These are phyloP conservation scores for Ardeotis arabs DNA, from an alignment of 2,113 vertebrate genomes.

Conservation along the genomic window DNA sequence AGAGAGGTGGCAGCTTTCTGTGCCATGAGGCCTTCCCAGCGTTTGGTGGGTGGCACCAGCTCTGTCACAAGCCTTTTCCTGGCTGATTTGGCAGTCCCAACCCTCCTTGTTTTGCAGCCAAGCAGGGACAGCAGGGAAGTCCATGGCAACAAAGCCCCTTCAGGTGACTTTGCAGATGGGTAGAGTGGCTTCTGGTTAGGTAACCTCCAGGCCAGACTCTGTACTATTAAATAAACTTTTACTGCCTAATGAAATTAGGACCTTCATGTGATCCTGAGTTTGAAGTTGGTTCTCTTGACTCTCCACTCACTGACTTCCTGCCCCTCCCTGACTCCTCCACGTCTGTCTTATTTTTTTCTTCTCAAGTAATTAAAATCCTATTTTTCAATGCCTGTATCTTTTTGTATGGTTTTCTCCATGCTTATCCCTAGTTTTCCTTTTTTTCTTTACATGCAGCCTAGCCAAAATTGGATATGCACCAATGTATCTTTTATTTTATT, in stretches of 20 bases:
- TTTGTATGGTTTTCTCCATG: not conserved
- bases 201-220: not conserved
- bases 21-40: no score
- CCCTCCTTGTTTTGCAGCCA: not conserved
- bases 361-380: not conserved
- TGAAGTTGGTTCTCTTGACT: not conserved
- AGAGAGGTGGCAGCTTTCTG: no score
- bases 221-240: not conserved
- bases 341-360: not conserved
- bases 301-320: not conserved
- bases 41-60: not conserved
- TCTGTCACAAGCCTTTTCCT: not conserved
- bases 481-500: not conserved
- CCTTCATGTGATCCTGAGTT: not conserved
- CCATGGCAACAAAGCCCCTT: not conserved
- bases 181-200: not conserved
- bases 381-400: accelerated
- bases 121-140: not conserved
- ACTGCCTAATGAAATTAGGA: not conserved
- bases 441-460: not conserved
- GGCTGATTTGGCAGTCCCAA: not conserved
- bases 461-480: not conserved
- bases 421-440: not conserved
- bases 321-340: accelerated
- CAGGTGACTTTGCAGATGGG: not conserved